Base-by-base conservation (phyloP, 2,113 vertebrate species). In the Scytalopus superciliaris region DNA sequence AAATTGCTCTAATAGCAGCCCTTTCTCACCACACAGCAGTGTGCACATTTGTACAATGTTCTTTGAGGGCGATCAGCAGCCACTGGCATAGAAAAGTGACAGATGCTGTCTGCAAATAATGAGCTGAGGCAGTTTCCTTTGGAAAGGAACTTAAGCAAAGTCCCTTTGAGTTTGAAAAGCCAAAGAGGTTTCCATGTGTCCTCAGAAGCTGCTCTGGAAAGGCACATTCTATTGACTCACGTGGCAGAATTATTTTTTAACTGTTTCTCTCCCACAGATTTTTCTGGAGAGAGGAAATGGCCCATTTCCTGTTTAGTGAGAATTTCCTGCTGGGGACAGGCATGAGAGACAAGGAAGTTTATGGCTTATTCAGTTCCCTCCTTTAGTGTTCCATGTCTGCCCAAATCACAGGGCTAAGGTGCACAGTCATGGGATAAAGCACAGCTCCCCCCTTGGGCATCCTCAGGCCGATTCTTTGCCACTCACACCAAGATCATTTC, bases 21-120 rank as follows among this genome's bases (percentile, higher is more conserved):
- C 94, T 96, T 91, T 95, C 91, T 95, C 77, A 15, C 66, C 93
- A 97, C 96, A 85, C 91, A 96, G 94, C 91, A 94, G 91, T 87
- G 95, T 96, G 91, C 74, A 91, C 94, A 85, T 91, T 94, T 75
- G 80, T 91, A 92, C 87, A 77, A 66, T 81, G 91, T 89, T 94
- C 89, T 97, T 90, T 92, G 96, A 96, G 93, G 77, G 94, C 7
- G 21, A 94, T 93, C 94, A 93, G 91, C 91, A 91, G 83, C 93
- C 93, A 95, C 80, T 87, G 90, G 91, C 95, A 87, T 31, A 82
- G 72, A 77, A 67, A 95, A 96, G 91, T 96, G 96, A 96, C 97
- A 97, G 96, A 96, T 97, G 94, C 91, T 97, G 91, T 94, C 96
- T 96, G 89, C 94, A 97, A 93, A 97, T 96, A 97, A 97, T 87